Evolutionary conservation across 2,888 invertebrate species (phyloP).

Genomic region (Drosophila multiciliata): DNA sequence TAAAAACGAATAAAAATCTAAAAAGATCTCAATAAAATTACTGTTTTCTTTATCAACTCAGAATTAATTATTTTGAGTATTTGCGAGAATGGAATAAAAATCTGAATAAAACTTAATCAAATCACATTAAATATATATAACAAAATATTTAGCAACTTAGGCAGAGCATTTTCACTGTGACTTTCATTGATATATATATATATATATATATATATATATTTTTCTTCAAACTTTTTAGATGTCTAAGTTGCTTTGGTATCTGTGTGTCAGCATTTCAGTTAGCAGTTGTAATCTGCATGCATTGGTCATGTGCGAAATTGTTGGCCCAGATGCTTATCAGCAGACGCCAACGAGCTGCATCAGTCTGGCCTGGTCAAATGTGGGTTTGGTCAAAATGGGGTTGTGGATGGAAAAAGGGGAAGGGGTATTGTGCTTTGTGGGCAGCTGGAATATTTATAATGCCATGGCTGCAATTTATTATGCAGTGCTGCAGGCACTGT

Average conservation of each 20-base stretch:
- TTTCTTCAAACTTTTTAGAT: not conserved
- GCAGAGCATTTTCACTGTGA: no score
- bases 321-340: conserved; percentile 81
- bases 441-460: conserved; percentile 79
- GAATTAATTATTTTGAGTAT: no score
- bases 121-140: no score
- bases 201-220: no score
- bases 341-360: conserved; percentile 45
- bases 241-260: conserved; percentile 23
- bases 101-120: no score
- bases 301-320: conserved; percentile 82
- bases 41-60: no score
- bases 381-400: not conserved
- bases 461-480: conserved; percentile 82
- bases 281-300: conserved; percentile 68
- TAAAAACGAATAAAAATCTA: no score
- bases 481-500: conserved; percentile 69
- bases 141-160: no score
- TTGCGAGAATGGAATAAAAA: no score
- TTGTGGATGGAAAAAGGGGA: not conserved
- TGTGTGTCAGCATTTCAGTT: conserved; percentile 75
- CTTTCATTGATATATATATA: no score
- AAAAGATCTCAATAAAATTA: no score
- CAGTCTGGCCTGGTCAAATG: conserved; percentile 9
- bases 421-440: conserved; percentile 4